Percentiles rank a stretch among this genome's conserved stretches.
Conservation (phyloP, 2,797 vertebrate genomes). For the Oophaga sylvatica region DNA sequence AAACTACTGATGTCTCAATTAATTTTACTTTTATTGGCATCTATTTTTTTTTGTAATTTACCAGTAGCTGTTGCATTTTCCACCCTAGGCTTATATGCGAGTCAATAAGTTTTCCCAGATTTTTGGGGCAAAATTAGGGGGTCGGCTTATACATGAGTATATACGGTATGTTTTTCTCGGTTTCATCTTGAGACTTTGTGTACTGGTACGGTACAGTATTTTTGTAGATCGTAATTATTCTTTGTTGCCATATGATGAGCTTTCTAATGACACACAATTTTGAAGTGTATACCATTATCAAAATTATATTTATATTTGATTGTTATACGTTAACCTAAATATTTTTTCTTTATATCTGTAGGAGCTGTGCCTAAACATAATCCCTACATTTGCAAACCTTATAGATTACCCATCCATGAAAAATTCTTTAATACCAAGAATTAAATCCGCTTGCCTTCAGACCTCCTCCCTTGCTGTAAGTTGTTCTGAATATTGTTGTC, state of each 20-base stretch:
- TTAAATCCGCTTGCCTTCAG: conserved; percentile 94
- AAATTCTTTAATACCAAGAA: conserved; percentile 96
- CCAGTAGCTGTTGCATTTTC: too few relatives aligned
- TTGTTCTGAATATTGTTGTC: conserved; percentile 59
- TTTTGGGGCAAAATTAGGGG: too few relatives aligned
- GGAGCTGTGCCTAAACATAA: conserved; percentile 98
- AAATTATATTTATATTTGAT: not conserved
- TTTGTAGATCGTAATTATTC: too few relatives aligned
- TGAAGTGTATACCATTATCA: not conserved
- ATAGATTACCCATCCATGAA: conserved; percentile 99
- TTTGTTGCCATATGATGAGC: not conserved
- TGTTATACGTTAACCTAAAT: not conserved
- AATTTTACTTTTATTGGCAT: too few relatives aligned
- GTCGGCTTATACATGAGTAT: too few relatives aligned
- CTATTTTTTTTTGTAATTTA: too few relatives aligned
- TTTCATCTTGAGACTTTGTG: too few relatives aligned
- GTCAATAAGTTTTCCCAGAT: too few relatives aligned
- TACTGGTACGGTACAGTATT: too few relatives aligned
- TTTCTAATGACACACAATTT: not conserved
- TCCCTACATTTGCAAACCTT: conserved; percentile 97
- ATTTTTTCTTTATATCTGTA: conserved; percentile 68
- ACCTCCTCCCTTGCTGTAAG: conserved; percentile 98
- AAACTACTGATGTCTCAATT: too few relatives aligned
- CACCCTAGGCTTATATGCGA: too few relatives aligned
- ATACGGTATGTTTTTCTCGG: too few relatives aligned